Evolutionary conservation across 2,797 vertebrate species (phyloP).

Genomic region (Dipus sagitta): DNA sequence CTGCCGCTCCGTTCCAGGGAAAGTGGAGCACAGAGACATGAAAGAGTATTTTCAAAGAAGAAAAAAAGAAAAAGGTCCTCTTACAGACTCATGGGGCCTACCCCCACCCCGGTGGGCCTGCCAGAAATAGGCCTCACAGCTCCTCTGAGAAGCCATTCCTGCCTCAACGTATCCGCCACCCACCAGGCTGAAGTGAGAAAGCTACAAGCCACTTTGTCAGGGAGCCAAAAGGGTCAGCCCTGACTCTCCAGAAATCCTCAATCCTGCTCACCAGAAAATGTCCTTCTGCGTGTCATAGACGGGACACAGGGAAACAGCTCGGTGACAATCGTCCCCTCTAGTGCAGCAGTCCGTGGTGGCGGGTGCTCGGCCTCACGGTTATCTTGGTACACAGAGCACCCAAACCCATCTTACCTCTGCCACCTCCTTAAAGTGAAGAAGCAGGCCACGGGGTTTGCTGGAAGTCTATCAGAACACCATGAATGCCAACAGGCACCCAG

Average conservation of each 20-base stretch:
- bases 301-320: neutral
- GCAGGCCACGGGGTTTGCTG: no score
- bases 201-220: neutral
- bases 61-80: neutral
- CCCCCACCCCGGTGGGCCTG: neutral
- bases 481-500: no score
- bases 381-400: no score
- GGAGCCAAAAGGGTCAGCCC: neutral
- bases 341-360: neutral
- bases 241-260: neutral
- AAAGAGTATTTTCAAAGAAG: slow-evolving; percentile 58
- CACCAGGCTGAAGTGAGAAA: neutral
- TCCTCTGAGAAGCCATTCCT: neutral
- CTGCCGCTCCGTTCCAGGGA: slow-evolving; percentile 54
- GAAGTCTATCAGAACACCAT: no score
- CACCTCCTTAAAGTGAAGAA: no score
- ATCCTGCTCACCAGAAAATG: neutral
- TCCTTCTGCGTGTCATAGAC: neutral
- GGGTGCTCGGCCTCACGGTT: neutral
- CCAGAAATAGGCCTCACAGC: slow-evolving; percentile 28
- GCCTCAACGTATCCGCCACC: neutral
- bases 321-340: neutral
- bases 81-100: neutral
- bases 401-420: no score
- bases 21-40: slow-evolving; percentile 75